Evolutionary conservation across 1,140 invertebrate species (phyloP), one percentile per base, ranked within the genome.

Genomic region (Notospermus geniculatus): DNA sequence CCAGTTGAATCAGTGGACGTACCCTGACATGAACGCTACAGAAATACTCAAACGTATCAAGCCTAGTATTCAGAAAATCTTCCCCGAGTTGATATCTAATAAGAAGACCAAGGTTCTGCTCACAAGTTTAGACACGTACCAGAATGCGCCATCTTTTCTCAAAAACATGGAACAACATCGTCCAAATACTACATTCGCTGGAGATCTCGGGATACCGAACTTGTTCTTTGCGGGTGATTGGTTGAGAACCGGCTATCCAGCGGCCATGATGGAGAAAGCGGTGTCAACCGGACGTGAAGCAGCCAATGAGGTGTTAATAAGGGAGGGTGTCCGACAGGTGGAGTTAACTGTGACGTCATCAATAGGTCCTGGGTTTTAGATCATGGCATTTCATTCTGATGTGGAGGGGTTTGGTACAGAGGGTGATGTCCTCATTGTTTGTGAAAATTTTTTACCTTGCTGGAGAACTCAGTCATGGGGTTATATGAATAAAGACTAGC

Each of bases 151-250:
- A 1, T 64, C 63, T n/a, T 64, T 60, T 22, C 32, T 55, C 39
- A 43, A 28, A 45, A 54, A 54, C n/a, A 15, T 64, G n/a, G 4
- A 32, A 13, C 17, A 60, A 22, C 25, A 25, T 5, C 54, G 63
- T 39, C 54, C 54, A 2, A 56, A 9, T 15, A 22, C 30, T 19
- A 17, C 27, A 27, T 32, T 30, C 17, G 15, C 54, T 22, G 30
- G 25, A 15, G 15, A 17, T 15, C 2, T 19, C 4, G 54, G 54
- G 2, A 29, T 56, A 17, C 63, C 63, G 27, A 56, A 52, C 36
- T 32, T 64, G 30, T 60, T 60, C 53, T 15, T 64, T n/a, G 63
- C 63, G 32, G 63, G 63, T 25, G 63, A 64, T 29, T 64, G 63
- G 63, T 22, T 64, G 23, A 30, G 39, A 13, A 64, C 63, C 15